Evolutionary conservation across 2,797 vertebrate species (phyloP).

Genomic region (Allobates femoralis): DNA sequence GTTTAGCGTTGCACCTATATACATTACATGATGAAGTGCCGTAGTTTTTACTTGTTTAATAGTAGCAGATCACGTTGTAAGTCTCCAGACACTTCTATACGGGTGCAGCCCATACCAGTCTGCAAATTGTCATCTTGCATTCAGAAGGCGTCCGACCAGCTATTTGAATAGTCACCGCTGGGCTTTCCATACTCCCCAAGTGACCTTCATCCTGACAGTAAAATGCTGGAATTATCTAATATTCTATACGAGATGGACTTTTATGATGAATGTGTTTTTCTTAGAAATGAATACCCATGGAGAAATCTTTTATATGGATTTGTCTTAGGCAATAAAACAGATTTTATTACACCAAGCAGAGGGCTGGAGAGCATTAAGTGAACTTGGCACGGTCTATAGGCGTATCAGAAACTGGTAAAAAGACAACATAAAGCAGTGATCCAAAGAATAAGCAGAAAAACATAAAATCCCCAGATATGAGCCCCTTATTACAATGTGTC

Average conservation of each 20-base stretch:
- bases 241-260: conserved; percentile 12
- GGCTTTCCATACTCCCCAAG: conserved; percentile 17
- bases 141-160: not conserved
- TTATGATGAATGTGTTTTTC: conserved; percentile 47
- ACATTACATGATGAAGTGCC: too few relatives aligned
- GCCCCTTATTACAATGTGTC: not conserved
- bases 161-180: conserved; percentile 20
- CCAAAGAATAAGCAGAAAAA: conserved; percentile 12
- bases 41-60: too few relatives aligned
- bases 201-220: conserved; percentile 25
- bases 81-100: not conserved
- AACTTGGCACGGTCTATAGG: conserved; percentile 14
- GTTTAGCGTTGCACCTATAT: too few relatives aligned
- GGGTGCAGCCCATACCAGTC: not conserved
- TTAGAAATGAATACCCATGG: conserved; percentile 38
- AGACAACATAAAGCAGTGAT: not conserved
- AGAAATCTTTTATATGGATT: conserved; percentile 40
- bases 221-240: conserved; percentile 34
- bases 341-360: conserved; percentile 15
- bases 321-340: conserved; percentile 40
- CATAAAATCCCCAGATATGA: not conserved
- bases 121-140: not conserved
- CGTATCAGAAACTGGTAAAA: not conserved
- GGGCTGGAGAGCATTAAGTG: conserved; percentile 29
- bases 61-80: too few relatives aligned